These are phyloP conservation scores for Rhopalosiphum nymphaeae DNA, from an alignment of 2,888 invertebrate genomes.

Conservation along the genomic window DNA sequence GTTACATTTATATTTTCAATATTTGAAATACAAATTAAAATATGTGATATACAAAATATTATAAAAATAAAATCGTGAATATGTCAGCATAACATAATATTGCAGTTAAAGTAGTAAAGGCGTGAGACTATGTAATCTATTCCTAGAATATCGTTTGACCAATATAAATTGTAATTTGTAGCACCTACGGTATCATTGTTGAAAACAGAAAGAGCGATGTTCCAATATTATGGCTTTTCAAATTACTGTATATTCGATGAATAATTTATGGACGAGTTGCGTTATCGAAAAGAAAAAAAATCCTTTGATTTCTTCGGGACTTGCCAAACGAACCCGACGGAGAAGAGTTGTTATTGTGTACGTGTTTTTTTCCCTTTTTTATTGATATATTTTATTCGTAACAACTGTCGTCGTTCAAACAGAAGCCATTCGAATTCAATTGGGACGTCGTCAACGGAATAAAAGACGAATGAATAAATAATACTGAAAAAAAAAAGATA, in stretches of 20 bases:
- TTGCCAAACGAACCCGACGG: background rate
- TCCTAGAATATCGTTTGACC: background rate
- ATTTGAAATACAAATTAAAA: background rate
- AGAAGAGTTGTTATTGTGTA: background rate
- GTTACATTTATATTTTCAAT: background rate
- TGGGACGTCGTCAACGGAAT: slow-evolving; percentile 34
- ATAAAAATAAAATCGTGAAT: background rate
- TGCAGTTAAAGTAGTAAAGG: background rate
- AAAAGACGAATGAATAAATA: slow-evolving; percentile 27
- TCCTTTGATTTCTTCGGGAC: background rate
- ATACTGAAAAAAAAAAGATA: slow-evolving; percentile 13
- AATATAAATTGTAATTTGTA: background rate
- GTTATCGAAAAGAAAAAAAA: background rate
- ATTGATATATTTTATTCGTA: slow-evolving; percentile 51
- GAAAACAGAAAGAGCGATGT: background rate
- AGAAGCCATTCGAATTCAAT: slow-evolving; percentile 50
- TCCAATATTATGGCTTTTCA: background rate
- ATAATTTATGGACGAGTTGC: background rate
- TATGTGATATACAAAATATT: background rate
- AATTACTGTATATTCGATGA: background rate
- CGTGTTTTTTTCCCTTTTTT: background rate
- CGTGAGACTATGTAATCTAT: background rate
- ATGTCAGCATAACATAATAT: background rate
- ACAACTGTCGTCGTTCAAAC: slow-evolving; percentile 48
- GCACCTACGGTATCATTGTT: background rate